Base-by-base conservation (phyloP, 2,888 invertebrate genomes). In the Heliconius cydno region DNA sequence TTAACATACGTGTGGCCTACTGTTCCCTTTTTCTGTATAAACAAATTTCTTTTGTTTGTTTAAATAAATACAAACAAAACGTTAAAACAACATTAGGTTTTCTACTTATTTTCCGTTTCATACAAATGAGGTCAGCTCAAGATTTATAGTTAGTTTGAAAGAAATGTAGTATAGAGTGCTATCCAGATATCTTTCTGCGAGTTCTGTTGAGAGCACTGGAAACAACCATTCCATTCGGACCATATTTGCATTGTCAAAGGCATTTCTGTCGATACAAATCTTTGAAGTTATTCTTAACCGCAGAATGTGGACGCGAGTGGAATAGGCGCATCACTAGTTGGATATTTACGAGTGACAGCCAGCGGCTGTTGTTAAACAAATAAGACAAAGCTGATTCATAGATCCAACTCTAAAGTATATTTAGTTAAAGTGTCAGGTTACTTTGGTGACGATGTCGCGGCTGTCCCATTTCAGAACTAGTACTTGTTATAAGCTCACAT, bases 381-480 rank as follows among this genome's bases (percentile, higher is more conserved):
- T 79, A 79, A 75, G 72, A 52, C 52, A 67, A 30, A 66, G 76
- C 74, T 83, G 83, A 83, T 79, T 83, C 83, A 83, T 71, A 76
- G 65, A 77, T 78, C 74, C 79, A 79, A 81, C 77, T 77, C 77
- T 25, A 13, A n/a, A 68, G 82, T 82, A 79, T 82, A 80, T 82
- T 81, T 80, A 79, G 81, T 80, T 80, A 72, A 52, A 75, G 80
- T 80, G 76, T 82, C 81, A 78, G 68, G 77, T 82, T 82, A 71
- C 82, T 67, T 67, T 57, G 65, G 80, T 79, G 79, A 73, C 73
- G 76, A 73, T 76, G 79, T 76, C 77, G 78, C 52, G 63, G 30
- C 77, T 75, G 71, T 76, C 72, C 76, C 46, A 52, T 79, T 76
- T 65, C 77, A 66, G 63, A 46, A 46, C 46, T 28, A 65, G 75